phyloP scores from a whole-genome alignment of 2,888 invertebrate species.

The Apamea anceps region DNA sequence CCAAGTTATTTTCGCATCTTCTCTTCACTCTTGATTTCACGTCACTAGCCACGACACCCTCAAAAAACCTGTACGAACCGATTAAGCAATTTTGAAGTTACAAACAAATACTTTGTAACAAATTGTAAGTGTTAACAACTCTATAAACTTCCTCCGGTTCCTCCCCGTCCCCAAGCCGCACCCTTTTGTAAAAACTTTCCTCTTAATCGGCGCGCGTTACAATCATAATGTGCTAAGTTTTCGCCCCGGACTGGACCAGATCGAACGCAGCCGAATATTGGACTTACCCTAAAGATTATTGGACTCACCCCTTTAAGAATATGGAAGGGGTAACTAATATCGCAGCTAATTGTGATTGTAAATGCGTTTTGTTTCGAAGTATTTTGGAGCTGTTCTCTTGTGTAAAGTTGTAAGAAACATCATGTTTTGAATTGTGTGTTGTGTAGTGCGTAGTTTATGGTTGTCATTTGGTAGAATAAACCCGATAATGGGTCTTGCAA shows the following conservation, averaged over 20 bases:
- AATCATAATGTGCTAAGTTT: conserved; percentile 86
- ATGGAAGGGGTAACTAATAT: conserved; percentile 49
- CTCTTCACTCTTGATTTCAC: not conserved
- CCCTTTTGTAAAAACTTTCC: conserved; percentile 87
- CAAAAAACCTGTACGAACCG: not conserved
- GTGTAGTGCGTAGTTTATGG: not conserved
- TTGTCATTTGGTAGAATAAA: not conserved
- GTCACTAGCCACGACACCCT: not conserved
- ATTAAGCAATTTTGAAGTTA: not conserved
- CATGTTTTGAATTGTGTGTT: conserved; percentile 9
- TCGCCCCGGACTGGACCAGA: conserved; percentile 77
- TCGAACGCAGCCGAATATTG: conserved; percentile 52
- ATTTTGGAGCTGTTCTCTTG: conserved; percentile 32
- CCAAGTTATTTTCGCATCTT: not conserved
- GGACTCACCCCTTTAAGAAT: conserved; percentile 44
- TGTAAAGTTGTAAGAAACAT: not conserved
- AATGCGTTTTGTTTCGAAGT: conserved; percentile 55
- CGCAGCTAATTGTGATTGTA: conserved; percentile 56
- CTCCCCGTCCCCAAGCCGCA: conserved; percentile 70
- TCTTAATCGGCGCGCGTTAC: conserved; percentile 87
- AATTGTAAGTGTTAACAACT: conserved; percentile 72
- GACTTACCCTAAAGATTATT: conserved; percentile 47
- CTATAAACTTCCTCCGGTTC: conserved; percentile 61
- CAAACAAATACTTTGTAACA: not conserved
- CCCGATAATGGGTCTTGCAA: rapidly evolving